A percentile compares a stretch with the other conserved stretches of the same genome.
Conservation (phyloP, 2,797 vertebrate species). For the Diplodus sargus region DNA sequence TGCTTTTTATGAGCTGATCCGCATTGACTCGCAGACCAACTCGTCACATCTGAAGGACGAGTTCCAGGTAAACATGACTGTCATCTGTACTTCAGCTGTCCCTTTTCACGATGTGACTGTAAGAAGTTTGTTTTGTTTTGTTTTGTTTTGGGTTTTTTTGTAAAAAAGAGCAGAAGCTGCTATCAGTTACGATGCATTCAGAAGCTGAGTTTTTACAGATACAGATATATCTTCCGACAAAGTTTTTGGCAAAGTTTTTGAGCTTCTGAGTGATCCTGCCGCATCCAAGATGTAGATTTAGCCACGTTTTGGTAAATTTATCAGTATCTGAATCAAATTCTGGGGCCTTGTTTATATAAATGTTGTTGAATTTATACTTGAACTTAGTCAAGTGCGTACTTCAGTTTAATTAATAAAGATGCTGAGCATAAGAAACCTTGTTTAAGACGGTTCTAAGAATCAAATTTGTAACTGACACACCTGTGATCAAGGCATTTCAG, state of each 20-base stretch:
- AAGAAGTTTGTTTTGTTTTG: not conserved
- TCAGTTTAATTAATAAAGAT: too few relatives aligned
- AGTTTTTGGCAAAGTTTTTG: not conserved
- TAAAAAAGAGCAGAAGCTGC: not conserved
- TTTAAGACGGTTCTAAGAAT: too few relatives aligned
- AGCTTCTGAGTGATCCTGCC: not conserved
- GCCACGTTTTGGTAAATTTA: not conserved
- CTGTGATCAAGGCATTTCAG: too few relatives aligned
- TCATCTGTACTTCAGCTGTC: not conserved
- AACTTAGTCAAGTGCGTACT: too few relatives aligned
- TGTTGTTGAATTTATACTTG: too few relatives aligned
- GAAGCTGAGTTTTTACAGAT: not conserved
- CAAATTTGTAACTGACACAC: too few relatives aligned
- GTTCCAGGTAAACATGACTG: slow-evolving; percentile 90
- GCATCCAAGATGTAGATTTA: not conserved
- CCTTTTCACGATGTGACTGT: not conserved
- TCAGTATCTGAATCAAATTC: not conserved
- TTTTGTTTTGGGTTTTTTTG: not conserved
- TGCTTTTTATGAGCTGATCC: slow-evolving; percentile 98
- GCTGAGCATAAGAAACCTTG: too few relatives aligned
- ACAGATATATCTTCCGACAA: not conserved
- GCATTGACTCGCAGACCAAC: slow-evolving; percentile 99
- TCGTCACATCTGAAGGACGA: slow-evolving; percentile 99
- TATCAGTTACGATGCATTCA: not conserved
- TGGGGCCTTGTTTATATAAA: too few relatives aligned